Evolutionary conservation across 2,888 invertebrate species (phyloP), one percentile per base, ranked within the genome.

Genomic region (Rhagium mordax): DNA sequence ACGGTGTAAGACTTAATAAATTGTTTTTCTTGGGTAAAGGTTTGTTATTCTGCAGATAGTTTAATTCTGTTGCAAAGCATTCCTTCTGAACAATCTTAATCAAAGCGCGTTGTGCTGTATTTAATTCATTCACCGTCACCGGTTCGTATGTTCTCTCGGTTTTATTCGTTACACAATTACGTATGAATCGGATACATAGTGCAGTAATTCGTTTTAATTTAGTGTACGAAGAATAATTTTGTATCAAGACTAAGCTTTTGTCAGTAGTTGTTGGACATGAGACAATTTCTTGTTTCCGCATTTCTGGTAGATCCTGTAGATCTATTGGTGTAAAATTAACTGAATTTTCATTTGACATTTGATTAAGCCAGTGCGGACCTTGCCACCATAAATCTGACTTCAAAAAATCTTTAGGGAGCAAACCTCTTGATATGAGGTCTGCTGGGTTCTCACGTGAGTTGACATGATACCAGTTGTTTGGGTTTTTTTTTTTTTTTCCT

Each of bases 361-460:
- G 10, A 55, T 10, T 20, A 13, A 48, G 18, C 62, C 62, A 62
- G 15, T 20, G 18, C 10, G 67, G 67, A 18, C 67, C 67, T 13
- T 20, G 20, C 71, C 71, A 71, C 65, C 65, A 71, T 3, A 67
- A 20, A 16, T 29, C 48, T 8, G 53, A 67, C n/a, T 47, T 15
- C 5, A 29, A 0, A n/a, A 67, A 57, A n/a, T 15, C 21, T 24
- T 21, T 20, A 6, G 72, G 62, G 51, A 21, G 20, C 3, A 49
- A 10, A 8, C 74, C 76, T n/a, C 80, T 47, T 4, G 74, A 73
- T 18, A 79, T 33, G 5, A 75, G n/a, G 57, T 80, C 80, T 3
- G 80, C 79, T 10, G 74, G 74, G 64, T 78, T 77, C 6, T 65
- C 70, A 0, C 4, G 10, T 8, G 76, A 55, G 4, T 8, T 4